A percentile compares a stretch with the other conserved stretches of the same genome.
Conservation (phyloP, 2,888 invertebrate genomes). For the Synergus japonicus region DNA sequence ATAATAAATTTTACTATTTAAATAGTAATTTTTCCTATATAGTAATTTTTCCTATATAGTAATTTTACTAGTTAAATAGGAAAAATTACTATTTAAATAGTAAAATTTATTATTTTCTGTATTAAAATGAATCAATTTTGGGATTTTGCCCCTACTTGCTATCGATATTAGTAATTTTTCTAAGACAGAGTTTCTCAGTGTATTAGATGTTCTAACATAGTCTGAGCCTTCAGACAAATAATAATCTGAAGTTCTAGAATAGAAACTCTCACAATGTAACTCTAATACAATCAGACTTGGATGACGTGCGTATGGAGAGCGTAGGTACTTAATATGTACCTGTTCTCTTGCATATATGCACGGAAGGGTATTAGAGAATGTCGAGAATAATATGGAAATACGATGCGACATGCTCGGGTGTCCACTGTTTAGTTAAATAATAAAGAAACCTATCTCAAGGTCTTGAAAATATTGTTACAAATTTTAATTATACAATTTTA, state of each 20-base stretch:
- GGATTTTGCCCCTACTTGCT: no score
- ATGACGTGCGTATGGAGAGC: conserved; percentile 25
- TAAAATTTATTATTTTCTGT: no score
- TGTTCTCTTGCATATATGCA: neutral
- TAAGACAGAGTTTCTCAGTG: no score
- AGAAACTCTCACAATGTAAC: neutral
- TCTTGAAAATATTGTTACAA: neutral
- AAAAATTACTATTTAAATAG: no score
- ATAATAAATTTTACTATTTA: no score
- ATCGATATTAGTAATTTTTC: no score
- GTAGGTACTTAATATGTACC: neutral
- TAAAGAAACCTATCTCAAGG: neutral
- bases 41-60: no score
- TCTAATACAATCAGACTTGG: conserved; percentile 21
- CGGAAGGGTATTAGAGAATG: neutral
- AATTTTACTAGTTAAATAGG: no score
- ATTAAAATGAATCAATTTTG: no score
- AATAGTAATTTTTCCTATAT: no score
- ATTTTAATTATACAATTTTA: neutral
- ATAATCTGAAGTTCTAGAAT: neutral
- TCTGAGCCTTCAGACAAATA: neutral
- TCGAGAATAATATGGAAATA: neutral
- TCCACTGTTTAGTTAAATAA: neutral
- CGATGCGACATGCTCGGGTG: neutral
- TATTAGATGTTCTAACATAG: no score